Evolutionary conservation across 2,797 vertebrate genomes (phyloP), one percentile per base, ranked within the genome.

Genomic region (Amblyopsis hoosieri): DNA sequence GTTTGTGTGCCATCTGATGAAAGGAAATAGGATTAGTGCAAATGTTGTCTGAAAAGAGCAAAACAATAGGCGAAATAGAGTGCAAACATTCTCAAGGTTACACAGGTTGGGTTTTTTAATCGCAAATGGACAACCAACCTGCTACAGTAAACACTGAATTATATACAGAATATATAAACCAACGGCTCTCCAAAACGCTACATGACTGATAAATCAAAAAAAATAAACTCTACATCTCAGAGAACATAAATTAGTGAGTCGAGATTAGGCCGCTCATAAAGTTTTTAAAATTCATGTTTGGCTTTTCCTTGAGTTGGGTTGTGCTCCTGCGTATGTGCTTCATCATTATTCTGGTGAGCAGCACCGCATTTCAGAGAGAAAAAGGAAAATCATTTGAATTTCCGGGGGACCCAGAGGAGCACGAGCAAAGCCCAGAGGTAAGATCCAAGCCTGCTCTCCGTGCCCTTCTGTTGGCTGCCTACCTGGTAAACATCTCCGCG

Each of bases 401-500:
- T 81, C 59, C 64, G 76, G 74, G 81, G 75, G 81, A 80, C 84
- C 88, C 83, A 70, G 76, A 87, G 85, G 87, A 87, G 82, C 81
- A 72, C 45, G 76, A 78, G 81, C 71, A 84, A 87, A 84, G 80
- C 82, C 83, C 89, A 83, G 79, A 91, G 87, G 86, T 90, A 80
- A 86, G 86, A 87, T 89, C 83, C 85, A 78, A 87, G 76, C 85
- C 77, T 62, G 64, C 82, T 76, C 83, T 85, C 82, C 64, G 72
- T 82, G 84, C 85, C 81, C 82, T 87, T 84, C 86, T 68, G 76
- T 74, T 82, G 76, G 75, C 87, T 87, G 81, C 79, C 81, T 89
- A 90, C 87, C 90, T 89, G 94, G 94, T 95, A 97, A 97, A 97
- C 94, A 97, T 95, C 95, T 96, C 94, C 94, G 93, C 94, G 92